These are phyloP conservation scores for Hesperia comma DNA, from an alignment of 2,888 invertebrate genomes.

Conservation along the genomic window DNA sequence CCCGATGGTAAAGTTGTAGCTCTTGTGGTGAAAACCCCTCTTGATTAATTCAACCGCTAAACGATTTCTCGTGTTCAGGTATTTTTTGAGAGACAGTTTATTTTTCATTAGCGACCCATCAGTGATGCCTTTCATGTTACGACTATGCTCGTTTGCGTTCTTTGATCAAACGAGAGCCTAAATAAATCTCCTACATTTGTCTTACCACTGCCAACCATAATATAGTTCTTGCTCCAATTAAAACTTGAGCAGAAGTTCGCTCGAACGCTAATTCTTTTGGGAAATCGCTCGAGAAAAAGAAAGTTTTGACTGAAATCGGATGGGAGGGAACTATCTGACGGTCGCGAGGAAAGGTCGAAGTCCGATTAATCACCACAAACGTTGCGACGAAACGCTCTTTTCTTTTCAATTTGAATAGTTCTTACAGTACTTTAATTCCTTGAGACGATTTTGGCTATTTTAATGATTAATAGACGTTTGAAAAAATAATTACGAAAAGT, in stretches of 20 bases:
- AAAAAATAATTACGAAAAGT: no score
- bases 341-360: conserved; percentile 16
- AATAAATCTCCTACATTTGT: conserved; percentile 1
- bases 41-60: no score
- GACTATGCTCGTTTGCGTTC: no score
- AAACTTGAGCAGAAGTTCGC: conserved; percentile 22
- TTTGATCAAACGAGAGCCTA: not conserved
- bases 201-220: conserved; percentile 5
- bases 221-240: conserved; percentile 25
- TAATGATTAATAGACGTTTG: conserved; percentile 3
- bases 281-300: conserved; percentile 30
- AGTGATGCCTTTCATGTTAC: no score
- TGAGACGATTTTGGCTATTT: not conserved
- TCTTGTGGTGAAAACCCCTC: no score
- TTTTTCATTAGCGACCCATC: no score
- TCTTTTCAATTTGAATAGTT: conserved; percentile 12
- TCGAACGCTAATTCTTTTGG: conserved; percentile 30
- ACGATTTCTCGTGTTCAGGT: no score
- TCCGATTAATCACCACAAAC: conserved; percentile 24
- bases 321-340: conserved; percentile 24
- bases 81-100: no score
- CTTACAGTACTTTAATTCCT: conserved; percentile 5
- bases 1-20: no score
- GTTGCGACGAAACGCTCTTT: not conserved
- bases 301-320: conserved; percentile 32